Evolutionary conservation across 2,113 vertebrate species (phyloP).

Genomic region (Ornithorhynchus anatinus): DNA sequence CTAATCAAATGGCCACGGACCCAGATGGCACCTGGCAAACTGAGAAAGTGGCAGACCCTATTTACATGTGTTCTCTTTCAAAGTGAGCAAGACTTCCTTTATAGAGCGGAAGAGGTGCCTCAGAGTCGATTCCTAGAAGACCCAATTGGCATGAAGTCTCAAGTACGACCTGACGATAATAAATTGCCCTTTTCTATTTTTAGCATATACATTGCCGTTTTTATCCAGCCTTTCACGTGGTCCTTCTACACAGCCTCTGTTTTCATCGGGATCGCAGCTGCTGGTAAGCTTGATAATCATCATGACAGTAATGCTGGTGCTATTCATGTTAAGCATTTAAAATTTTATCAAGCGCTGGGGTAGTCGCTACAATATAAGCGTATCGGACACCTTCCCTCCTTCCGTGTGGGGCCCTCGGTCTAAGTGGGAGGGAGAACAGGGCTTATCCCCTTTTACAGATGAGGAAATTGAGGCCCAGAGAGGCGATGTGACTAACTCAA

Average conservation of each 20-base stretch:
- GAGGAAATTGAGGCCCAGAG: no score
- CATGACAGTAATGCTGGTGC: no score
- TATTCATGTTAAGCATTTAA: no score
- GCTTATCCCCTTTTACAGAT: no score
- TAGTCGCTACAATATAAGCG: no score
- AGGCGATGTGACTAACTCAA: no score
- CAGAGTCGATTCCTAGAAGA: conserved; percentile 1
- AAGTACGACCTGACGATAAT: conserved; percentile 30
- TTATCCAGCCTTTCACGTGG: conserved; percentile 92
- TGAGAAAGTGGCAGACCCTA: background rate
- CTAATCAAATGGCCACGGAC: background rate
- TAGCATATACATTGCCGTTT: conserved; percentile 94
- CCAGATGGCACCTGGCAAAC: background rate
- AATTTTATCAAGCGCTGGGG: no score
- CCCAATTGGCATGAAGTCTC: background rate
- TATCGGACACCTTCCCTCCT: no score
- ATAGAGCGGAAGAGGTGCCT: background rate
- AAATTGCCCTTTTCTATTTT: conserved; percentile 62
- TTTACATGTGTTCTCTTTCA: background rate
- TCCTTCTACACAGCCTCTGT: conserved; percentile 95
- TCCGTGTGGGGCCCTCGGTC: no score
- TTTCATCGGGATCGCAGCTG: conserved; percentile 91
- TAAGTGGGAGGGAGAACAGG: no score
- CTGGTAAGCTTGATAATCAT: no score
- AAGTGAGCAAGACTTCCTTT: background rate